Evolutionary conservation across 2,113 vertebrate genomes (phyloP).

Genomic region (Zapus hudsonius): DNA sequence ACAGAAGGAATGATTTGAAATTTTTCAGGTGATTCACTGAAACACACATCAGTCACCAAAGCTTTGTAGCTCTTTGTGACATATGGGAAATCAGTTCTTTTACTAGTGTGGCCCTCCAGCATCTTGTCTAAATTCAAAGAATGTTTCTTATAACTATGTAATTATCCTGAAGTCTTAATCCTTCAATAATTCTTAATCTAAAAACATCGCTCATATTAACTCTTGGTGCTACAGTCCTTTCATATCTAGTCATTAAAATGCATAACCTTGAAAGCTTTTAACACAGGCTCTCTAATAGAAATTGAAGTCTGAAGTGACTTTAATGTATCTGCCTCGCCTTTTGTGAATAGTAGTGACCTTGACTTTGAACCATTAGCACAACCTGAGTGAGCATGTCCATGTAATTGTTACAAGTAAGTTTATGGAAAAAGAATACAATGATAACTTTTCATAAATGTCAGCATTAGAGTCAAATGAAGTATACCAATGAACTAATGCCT

Average conservation of each 20-base stretch:
- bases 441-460: constrained; percentile 26
- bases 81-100: background rate
- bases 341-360: background rate
- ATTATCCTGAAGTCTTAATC: background rate
- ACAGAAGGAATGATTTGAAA: constrained; percentile 5
- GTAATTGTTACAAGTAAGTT: background rate
- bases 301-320: background rate
- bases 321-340: background rate
- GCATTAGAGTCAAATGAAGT: background rate
- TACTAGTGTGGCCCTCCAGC: background rate
- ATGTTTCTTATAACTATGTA: background rate
- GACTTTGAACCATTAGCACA: background rate
- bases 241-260: background rate
- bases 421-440: background rate
- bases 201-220: background rate
- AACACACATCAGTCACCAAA: background rate
- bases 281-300: background rate
- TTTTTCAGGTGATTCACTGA: background rate
- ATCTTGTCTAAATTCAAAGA: constrained; percentile 9
- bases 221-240: background rate
- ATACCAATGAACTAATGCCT: background rate
- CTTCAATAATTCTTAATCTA: background rate
- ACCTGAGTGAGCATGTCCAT: background rate
- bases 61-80: background rate
- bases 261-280: background rate